Conservation (phyloP, 53 echinoderm and acorn worm genomes). For the Apostichopus leukothele region DNA sequence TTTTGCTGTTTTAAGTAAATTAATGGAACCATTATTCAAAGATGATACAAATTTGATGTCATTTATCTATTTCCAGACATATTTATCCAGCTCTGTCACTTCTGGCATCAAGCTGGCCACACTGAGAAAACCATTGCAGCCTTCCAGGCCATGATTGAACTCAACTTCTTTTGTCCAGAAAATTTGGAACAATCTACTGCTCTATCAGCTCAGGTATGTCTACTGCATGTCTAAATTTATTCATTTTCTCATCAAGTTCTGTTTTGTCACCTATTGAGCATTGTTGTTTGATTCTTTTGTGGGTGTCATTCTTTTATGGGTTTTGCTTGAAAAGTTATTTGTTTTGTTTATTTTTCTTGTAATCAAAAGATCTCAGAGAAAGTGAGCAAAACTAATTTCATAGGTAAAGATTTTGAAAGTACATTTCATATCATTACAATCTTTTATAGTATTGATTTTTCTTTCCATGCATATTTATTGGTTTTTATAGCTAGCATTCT, state of each 20-base stretch:
- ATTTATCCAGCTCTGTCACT: slow-evolving; percentile 75
- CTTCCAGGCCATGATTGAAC: slow-evolving; percentile 93
- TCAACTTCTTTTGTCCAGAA: slow-evolving; percentile 85
- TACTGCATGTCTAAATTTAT: too few species aligned
- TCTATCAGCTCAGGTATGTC: slow-evolving; percentile 75
- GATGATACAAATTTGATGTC: background rate
- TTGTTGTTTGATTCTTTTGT: too few species aligned
- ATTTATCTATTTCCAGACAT: slow-evolving; percentile 57
- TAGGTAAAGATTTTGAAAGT: too few species aligned
- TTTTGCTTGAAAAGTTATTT: too few species aligned
- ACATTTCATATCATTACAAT: background rate
- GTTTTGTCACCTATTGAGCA: too few species aligned
- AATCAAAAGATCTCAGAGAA: too few species aligned
- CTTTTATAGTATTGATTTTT: background rate
- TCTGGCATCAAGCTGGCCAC: slow-evolving; percentile 89
- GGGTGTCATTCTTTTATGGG: too few species aligned
- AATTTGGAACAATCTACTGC: slow-evolving; percentile 69
- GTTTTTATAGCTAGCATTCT: slow-evolving; percentile 74
- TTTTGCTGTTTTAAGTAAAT: background rate
- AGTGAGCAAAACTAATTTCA: too few species aligned
- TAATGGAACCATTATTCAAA: background rate
- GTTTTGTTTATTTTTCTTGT: too few species aligned
- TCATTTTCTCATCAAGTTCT: too few species aligned
- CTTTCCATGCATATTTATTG: background rate
- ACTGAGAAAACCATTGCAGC: slow-evolving; percentile 90